These are phyloP conservation scores for Noctilio leporinus DNA, from an alignment of 2,113 vertebrate species.

Conservation along the genomic window DNA sequence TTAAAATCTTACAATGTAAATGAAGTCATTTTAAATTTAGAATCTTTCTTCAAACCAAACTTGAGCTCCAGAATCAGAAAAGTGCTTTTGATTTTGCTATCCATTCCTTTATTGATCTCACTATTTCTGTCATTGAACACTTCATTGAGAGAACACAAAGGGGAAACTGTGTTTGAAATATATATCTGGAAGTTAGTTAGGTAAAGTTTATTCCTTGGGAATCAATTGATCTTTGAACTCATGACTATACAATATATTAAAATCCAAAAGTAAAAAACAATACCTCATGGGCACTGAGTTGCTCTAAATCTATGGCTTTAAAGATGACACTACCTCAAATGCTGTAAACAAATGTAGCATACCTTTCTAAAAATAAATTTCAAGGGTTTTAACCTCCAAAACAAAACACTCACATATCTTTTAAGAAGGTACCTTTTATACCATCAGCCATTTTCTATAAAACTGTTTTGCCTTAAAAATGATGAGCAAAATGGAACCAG, in stretches of 20 bases:
- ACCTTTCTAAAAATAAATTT: not conserved
- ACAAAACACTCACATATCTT: not conserved
- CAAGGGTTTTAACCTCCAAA: not conserved
- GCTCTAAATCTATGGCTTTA: not conserved
- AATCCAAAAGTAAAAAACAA: not conserved
- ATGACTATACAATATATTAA: not conserved
- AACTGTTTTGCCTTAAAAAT: not conserved
- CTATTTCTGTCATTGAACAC: not conserved
- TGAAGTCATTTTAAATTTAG: constrained; percentile 3
- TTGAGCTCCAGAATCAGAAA: not conserved
- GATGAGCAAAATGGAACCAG: no score
- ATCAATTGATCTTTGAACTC: not conserved
- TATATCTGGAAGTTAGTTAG: not conserved
- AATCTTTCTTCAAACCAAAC: constrained; percentile 10
- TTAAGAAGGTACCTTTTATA: not conserved
- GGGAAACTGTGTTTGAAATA: not conserved
- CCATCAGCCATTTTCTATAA: not conserved
- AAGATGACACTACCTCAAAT: not conserved
- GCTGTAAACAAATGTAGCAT: not conserved
- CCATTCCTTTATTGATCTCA: not conserved
- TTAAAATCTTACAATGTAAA: not conserved
- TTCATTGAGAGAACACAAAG: not conserved
- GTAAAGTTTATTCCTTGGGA: not conserved
- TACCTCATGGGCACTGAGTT: not conserved
- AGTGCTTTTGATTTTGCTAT: not conserved